phyloP scores from a whole-genome alignment of 1,140 invertebrate species.

The Macrocentrus cingulum region DNA sequence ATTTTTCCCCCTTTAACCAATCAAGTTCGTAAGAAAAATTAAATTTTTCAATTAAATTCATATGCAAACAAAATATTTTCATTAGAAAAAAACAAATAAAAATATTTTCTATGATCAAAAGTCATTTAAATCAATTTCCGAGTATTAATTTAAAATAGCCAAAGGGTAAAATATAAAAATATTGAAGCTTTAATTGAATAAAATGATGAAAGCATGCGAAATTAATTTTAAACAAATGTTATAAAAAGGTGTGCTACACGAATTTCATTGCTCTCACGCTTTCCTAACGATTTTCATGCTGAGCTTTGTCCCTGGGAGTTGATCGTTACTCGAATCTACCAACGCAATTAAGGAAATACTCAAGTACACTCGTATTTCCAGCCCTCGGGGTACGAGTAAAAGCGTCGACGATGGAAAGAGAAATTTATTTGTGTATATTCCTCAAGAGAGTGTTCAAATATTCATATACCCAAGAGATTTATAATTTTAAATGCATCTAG shows the following conservation, averaged over 20 bases:
- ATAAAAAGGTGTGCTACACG: not conserved
- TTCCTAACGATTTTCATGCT: conserved; percentile 19
- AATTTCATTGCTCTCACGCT: conserved; percentile 16
- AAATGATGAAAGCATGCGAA: not conserved
- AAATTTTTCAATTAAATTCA: no score
- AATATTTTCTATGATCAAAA: no score
- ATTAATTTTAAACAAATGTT: not conserved
- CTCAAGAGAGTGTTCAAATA: conserved; percentile 21
- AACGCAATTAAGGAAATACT: conserved; percentile 26
- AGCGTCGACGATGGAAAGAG: conserved; percentile 20
- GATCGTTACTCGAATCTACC: conserved; percentile 29
- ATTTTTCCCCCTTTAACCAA: no score
- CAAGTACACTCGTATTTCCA: conserved; percentile 22
- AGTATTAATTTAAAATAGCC: no score
- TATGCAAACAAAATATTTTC: no score
- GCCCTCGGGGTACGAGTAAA: conserved; percentile 11
- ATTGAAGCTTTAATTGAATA: not conserved
- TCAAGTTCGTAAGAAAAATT: no score
- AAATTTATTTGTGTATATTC: conserved; percentile 26
- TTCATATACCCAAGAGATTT: no score
- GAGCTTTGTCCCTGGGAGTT: conserved; percentile 27
- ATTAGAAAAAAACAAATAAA: no score
- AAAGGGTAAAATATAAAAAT: no score
- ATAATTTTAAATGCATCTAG: no score
- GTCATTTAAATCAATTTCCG: no score